Evolutionary conservation across 1,140 invertebrate species (phyloP).

Genomic region (Xylocopa sonorina): DNA sequence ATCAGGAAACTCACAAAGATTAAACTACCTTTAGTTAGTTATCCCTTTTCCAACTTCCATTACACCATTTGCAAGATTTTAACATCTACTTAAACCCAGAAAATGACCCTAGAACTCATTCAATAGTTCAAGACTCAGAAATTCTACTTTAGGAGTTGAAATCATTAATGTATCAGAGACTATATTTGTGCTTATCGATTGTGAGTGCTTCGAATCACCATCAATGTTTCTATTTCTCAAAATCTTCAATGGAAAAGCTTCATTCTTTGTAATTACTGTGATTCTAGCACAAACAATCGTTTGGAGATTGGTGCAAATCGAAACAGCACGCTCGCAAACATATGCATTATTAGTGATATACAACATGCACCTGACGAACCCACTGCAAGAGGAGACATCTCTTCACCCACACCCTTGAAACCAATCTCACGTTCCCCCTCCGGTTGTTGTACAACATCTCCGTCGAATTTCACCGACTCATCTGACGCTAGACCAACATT

Average conservation of each 20-base stretch:
- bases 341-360: conserved; percentile 62
- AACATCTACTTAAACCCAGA: neutral
- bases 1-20: neutral
- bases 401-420: conserved; percentile 25
- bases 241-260: neutral
- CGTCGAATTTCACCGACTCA: conserved; percentile 4
- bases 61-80: neutral
- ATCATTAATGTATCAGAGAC: neutral
- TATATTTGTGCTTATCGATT: neutral
- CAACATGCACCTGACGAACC: conserved; percentile 72
- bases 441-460: conserved; percentile 2
- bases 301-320: neutral
- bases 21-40: no score
- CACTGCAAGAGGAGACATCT: conserved; percentile 25
- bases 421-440: neutral
- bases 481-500: conserved; percentile 15
- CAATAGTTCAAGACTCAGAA: no score
- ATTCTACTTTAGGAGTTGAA: neutral
- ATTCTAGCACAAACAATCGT: neutral
- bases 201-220: neutral
- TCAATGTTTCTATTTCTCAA: neutral
- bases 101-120: no score
- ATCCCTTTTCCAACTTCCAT: neutral
- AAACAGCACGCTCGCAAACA: neutral
- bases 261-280: neutral